Base-by-base conservation (phyloP, 2,113 vertebrate species). In the Paralichthys olivaceus region DNA sequence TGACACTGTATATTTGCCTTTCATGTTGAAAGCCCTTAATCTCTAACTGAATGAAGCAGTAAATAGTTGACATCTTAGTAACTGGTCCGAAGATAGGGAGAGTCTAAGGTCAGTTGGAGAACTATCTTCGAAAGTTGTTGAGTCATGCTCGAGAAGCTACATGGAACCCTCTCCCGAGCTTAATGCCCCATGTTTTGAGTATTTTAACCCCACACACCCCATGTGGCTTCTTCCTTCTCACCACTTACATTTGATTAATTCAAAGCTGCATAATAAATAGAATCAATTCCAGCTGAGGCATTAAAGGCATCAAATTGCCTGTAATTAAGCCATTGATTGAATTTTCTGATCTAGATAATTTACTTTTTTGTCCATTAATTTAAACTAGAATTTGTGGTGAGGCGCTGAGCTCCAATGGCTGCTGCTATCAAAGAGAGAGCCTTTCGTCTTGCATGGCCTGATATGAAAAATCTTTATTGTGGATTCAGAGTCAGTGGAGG, bases 361-460 rank as follows among this genome's bases (percentile, higher is more conserved):
- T 81, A 91, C 90, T 92, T 90, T 90, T 93, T 89, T 92, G 87
- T 90, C 89, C 87, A 91, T 91, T 93, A 53, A 87, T 88, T 88
- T 76, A 49, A 84, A 86, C 37, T 73, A 63, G 83, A 88, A 81
- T 85, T 62, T 81, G 55, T 22, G 0, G 47, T 20, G 7, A 75
- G 69, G 32, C 40, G 25, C 15, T 61, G 61, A 75, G 60, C 72
- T 55, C 73, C 78, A 63, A 0, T 68, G 63, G 65, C 47, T 80
- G 69, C 79, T 83, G 83, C 73, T 71, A 59, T 66, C 49, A 11
- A n/a, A 77, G 64, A 73, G 20, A 65, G 56, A 75, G 59, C 66
- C n/a, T 74, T 88, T 87, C 32, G 20, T 89, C 87, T 81, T 63
- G 56, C 56, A 49, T 37, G n/a, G 72, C 69, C 81, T 79, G 72